Base-by-base conservation (phyloP, 1,140 invertebrate genomes). In the Bombus consobrinus region DNA sequence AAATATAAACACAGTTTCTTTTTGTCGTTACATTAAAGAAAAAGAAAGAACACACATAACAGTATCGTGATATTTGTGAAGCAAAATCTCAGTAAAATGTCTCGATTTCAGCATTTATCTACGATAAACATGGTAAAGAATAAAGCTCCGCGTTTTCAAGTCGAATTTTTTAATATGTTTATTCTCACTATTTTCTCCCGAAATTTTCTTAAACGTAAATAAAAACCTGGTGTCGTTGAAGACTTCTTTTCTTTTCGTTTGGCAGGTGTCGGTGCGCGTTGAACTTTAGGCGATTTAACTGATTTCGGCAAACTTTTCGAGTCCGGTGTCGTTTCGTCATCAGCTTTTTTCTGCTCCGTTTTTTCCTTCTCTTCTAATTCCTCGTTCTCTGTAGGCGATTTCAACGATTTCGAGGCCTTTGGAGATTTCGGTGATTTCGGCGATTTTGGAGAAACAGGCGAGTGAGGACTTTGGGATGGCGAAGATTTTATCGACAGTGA, bases 401-500 rank as follows among this genome's bases (percentile, higher is more conserved):
- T 9, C 69, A 90, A 39, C 1, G 83, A 66, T 72, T 81, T 72
- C 2, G 89, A 89, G 43, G 87, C 92, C 32, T 66, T 12, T 66
- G 91, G 47, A 47, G 47, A 47, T 47, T 18, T 53, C 47, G 6
- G 47, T 6, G 86, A 64, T 57, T 81, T 77, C 2, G 89, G 89
- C 43, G 87, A 92, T 69, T 86, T 91, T 15, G 91, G 88, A 1
- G 89, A 82, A 18, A 59, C 85, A 1, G 87, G 84, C 1, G 81
- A 89, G 5, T 75, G 88, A 22, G 87, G 83, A 74, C 90, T 72
- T 79, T 77, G 34, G 0, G 89, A 77, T 39, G 83, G 12, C 5
- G 91, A 79, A 25, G 84, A 86, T 66, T 85, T 89, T 0, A 92
- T 88, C 22, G 91, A 93, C 32, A 95, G 83, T 0, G 93, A 93